Conservation (phyloP, 2,797 vertebrate species). For the Microcaecilia unicolor region DNA sequence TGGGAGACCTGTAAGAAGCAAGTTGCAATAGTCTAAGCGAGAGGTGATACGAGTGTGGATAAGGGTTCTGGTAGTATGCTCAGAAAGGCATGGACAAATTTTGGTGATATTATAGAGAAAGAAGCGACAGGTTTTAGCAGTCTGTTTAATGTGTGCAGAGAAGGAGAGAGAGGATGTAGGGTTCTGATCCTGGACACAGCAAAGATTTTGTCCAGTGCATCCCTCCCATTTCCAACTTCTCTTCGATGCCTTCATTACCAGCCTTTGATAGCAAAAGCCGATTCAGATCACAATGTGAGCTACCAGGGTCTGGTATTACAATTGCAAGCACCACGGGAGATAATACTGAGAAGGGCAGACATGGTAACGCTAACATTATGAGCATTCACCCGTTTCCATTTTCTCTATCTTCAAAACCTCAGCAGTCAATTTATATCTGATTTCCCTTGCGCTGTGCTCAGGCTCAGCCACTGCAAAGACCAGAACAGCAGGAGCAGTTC, state of each 20-base stretch:
- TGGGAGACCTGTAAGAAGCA: too few species aligned
- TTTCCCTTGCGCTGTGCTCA: constrained; percentile 9
- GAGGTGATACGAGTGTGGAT: too few species aligned
- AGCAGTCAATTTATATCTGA: constrained; percentile 8
- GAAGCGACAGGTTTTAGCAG: too few species aligned
- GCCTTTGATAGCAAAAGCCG: constrained; percentile 6
- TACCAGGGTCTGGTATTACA: constrained; percentile 5
- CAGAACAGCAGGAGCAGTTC: neutral
- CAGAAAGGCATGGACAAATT: too few species aligned
- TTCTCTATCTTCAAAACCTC: constrained; percentile 1
- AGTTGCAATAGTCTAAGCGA: too few species aligned
- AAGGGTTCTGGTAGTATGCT: too few species aligned
- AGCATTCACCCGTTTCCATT: constrained; percentile 17
- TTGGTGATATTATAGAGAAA: too few species aligned
- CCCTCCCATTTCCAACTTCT: too few species aligned
- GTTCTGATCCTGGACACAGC: too few species aligned
- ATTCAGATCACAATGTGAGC: neutral
- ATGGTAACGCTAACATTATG: constrained; percentile 9
- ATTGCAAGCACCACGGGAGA: constrained; percentile 5
- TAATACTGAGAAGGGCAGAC: neutral
- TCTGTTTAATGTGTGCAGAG: too few species aligned
- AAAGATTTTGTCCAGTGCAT: too few species aligned
- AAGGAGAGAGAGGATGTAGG: too few species aligned
- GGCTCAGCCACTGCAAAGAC: neutral
- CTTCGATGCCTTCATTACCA: constrained; percentile 6